phyloP scores from a whole-genome alignment of 2,797 vertebrate genomes.

The Yasuhikotakia modesta region DNA sequence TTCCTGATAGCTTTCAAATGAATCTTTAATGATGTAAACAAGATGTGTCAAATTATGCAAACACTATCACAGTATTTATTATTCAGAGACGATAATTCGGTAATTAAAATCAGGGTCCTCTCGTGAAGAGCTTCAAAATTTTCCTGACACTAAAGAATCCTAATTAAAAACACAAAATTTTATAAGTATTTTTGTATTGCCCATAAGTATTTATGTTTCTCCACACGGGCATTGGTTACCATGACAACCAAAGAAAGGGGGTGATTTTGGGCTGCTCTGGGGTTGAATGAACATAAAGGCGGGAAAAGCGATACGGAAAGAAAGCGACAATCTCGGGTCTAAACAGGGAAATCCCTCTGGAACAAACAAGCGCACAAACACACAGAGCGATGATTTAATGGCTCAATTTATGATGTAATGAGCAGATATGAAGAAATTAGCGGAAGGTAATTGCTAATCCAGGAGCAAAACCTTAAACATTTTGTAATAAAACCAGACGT shows the following conservation, averaged over 20 bases:
- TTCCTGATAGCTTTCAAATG: neutral
- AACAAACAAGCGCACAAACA: neutral
- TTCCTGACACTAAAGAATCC: neutral
- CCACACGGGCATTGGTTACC: slow-evolving; percentile 27
- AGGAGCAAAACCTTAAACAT: neutral
- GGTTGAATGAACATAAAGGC: slow-evolving; percentile 11
- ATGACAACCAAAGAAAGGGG: slow-evolving; percentile 32
- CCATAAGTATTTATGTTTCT: neutral
- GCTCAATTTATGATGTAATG: neutral
- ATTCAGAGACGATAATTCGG: slow-evolving; percentile 38
- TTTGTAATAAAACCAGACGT: neutral
- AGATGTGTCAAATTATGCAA: slow-evolving; percentile 34
- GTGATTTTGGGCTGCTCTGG: slow-evolving; percentile 10
- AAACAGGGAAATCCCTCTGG: slow-evolving; percentile 18
- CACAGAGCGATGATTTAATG: neutral
- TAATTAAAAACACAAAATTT: neutral
- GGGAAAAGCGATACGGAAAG: neutral
- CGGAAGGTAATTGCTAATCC: neutral
- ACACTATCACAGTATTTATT: slow-evolving; percentile 36
- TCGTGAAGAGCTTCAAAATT: slow-evolving; percentile 11
- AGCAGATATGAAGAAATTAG: neutral
- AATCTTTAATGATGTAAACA: slow-evolving; percentile 2
- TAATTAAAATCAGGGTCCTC: slow-evolving; percentile 38
- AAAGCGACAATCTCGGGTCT: slow-evolving; percentile 7
- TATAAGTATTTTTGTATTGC: too few species aligned